Conservation (phyloP, 2,888 invertebrate genomes). For the Desoria tigrina region DNA sequence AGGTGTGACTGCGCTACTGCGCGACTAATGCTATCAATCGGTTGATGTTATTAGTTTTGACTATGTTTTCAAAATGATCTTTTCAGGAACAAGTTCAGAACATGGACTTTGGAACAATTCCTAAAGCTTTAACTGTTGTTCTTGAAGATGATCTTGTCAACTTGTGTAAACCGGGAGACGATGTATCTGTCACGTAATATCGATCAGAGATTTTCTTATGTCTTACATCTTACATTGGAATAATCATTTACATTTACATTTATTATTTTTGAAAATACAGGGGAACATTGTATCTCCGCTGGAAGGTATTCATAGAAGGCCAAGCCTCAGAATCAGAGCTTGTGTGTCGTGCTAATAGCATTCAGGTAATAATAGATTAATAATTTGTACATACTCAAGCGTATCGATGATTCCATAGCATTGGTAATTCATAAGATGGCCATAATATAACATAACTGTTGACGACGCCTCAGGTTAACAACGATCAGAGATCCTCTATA, state of each 20-base stretch:
- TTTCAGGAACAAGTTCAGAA: constrained; percentile 75
- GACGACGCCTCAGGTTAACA: constrained; percentile 61
- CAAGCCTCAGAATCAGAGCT: constrained; percentile 70
- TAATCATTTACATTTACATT: no score
- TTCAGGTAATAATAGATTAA: constrained; percentile 58
- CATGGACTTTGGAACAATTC: constrained; percentile 69
- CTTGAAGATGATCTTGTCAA: constrained; percentile 85
- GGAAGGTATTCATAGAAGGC: constrained; percentile 66
- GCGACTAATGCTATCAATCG: no score
- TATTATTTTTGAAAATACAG: constrained; percentile 59
- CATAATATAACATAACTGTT: constrained; percentile 7
- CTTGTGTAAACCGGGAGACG: constrained; percentile 84
- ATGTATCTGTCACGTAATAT: constrained; percentile 74
- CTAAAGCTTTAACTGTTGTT: constrained; percentile 74
- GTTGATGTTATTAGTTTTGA: no score
- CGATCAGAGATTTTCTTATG: neutral
- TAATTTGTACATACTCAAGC: neutral
- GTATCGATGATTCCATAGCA: no score
- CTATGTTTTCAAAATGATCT: constrained; percentile 20
- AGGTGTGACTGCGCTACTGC: constrained; percentile 62
- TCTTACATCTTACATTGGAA: no score
- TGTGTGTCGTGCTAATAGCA: constrained; percentile 70
- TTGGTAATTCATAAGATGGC: neutral
- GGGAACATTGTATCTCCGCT: constrained; percentile 74
- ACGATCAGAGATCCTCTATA: constrained; percentile 59